Evolutionary conservation across 2,797 vertebrate genomes (phyloP).

Genomic region (Dipus sagitta): DNA sequence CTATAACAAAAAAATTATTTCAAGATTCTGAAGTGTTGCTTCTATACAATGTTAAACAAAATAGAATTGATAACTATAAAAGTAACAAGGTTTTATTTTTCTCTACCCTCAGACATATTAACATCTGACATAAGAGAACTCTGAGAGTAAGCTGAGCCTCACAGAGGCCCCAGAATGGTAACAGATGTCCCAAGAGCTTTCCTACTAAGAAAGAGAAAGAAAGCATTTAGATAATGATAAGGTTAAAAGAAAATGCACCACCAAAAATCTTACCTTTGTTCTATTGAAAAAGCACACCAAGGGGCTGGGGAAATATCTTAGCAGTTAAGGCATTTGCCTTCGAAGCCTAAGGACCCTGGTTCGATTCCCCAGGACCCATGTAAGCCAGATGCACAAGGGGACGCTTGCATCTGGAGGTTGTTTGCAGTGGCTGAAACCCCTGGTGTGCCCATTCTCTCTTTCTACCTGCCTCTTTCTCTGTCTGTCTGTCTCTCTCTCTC

Average conservation of each 20-base stretch:
- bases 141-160: background rate
- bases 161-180: background rate
- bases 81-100: background rate
- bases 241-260: background rate
- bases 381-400: too few species aligned
- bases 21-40: background rate
- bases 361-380: too few species aligned
- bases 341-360: too few species aligned
- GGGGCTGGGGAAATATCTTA: too few species aligned
- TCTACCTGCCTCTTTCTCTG: too few species aligned
- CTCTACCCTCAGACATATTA: background rate
- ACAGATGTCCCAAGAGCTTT: background rate
- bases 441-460: too few species aligned
- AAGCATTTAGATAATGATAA: background rate
- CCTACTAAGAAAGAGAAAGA: background rate
- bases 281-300: background rate
- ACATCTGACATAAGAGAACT: background rate
- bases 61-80: background rate
- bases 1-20: conserved; percentile 49
- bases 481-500: too few species aligned
- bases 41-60: conserved; percentile 39
- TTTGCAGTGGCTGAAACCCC: too few species aligned
- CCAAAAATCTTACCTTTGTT: background rate
- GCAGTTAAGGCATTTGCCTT: too few species aligned
- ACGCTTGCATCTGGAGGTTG: too few species aligned